Percentiles rank a stretch among this genome's conserved stretches.
Conservation (phyloP, 2,113 vertebrate genomes). For the Ptychochromis oligacanthus region DNA sequence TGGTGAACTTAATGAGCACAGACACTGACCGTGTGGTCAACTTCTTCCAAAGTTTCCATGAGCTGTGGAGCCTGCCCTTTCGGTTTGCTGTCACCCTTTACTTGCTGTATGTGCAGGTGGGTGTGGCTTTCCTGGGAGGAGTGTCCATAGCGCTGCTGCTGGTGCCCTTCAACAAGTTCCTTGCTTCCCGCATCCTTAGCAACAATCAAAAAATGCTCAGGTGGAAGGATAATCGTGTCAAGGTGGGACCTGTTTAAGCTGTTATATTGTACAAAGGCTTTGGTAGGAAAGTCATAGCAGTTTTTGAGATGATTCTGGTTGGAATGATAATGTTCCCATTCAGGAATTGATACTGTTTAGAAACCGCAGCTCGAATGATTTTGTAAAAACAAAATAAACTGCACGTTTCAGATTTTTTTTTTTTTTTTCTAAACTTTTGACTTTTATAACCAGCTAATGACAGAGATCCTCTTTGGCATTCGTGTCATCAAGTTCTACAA, state of each 20-base stretch:
- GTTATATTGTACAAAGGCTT: background rate
- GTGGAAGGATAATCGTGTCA: slow-evolving; percentile 91
- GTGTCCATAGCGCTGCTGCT: slow-evolving; percentile 87
- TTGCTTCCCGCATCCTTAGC: slow-evolving; percentile 87
- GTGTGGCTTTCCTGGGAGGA: slow-evolving; percentile 89
- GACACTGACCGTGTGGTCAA: slow-evolving; percentile 88
- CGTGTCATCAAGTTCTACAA: slow-evolving; percentile 94
- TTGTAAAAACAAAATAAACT: background rate
- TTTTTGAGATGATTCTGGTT: background rate
- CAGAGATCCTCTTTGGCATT: slow-evolving; percentile 90
- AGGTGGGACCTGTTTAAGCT: slow-evolving; percentile 78
- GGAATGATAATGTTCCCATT: background rate
- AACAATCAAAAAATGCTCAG: slow-evolving; percentile 88
- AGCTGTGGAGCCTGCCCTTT: slow-evolving; percentile 93
- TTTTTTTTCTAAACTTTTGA: background rate
- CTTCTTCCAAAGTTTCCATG: slow-evolving; percentile 92
- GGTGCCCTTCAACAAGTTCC: slow-evolving; percentile 91
- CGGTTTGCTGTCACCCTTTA: slow-evolving; percentile 88
- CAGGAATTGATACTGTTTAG: background rate
- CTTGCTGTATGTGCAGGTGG: slow-evolving; percentile 92
- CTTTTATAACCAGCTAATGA: slow-evolving; percentile 84
- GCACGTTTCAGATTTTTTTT: background rate
- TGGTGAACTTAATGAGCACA: slow-evolving; percentile 93
- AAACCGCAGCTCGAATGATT: background rate
- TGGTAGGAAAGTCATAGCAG: background rate